Conservation (phyloP, 2,888 invertebrate genomes). For the Metalampra italica region DNA sequence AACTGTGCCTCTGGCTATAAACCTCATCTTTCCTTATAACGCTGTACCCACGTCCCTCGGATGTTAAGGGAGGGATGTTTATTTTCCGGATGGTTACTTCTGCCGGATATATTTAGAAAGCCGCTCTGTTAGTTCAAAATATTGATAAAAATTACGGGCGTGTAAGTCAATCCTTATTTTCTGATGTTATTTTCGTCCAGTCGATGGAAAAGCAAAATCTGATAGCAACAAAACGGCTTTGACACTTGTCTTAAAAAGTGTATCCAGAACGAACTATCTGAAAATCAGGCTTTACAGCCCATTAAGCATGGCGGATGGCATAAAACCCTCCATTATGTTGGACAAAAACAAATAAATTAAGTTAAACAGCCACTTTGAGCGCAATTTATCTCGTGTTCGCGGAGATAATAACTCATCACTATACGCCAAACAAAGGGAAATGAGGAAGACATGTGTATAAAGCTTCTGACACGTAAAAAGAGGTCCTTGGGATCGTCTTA, state of each 20-base stretch:
- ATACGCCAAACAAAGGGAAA: conserved; percentile 36
- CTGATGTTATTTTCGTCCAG: too few species aligned
- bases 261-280: neutral
- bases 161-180: neutral
- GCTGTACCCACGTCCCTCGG: conserved; percentile 27
- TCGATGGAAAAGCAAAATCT: too few species aligned
- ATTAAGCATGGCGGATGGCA: conserved; percentile 22
- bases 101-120: conserved; percentile 36
- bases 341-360: conserved; percentile 65
- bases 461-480: conserved; percentile 30
- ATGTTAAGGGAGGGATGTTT: conserved; percentile 53
- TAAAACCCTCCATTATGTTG: conserved; percentile 50
- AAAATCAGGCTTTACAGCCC: neutral
- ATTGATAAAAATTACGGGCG: neutral
- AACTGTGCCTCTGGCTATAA: conserved; percentile 49
- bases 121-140: neutral
- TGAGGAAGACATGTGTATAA: conserved; percentile 28
- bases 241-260: too few species aligned
- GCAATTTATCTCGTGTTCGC: conserved; percentile 47
- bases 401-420: conserved; percentile 47
- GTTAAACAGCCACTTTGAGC: conserved; percentile 45
- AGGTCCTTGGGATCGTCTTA: conserved; percentile 21
- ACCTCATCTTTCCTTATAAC: conserved; percentile 34
- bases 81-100: conserved; percentile 62
- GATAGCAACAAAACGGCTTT: too few species aligned